phyloP scores from a whole-genome alignment of 2,888 invertebrate genomes.

The Macroteleia sp. region DNA sequence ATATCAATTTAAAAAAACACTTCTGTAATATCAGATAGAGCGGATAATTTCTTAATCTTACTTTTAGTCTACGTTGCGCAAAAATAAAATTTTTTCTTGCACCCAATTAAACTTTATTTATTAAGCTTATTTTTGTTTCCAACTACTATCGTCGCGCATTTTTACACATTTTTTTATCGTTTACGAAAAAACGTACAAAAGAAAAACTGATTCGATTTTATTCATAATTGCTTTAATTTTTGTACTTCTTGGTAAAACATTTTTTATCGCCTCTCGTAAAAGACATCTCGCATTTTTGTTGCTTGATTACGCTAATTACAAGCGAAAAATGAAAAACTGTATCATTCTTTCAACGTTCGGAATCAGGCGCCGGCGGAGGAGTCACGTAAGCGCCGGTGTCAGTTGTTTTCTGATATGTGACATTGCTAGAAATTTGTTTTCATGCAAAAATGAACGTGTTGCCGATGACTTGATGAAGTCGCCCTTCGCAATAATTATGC shows the following conservation, averaged over 20 bases:
- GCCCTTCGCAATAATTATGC: constrained; percentile 60
- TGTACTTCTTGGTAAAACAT: neutral
- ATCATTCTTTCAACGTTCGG: constrained; percentile 17
- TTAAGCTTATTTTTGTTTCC: too few species aligned
- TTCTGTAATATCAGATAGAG: too few species aligned
- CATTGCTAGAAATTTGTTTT: constrained; percentile 57
- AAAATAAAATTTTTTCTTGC: too few species aligned
- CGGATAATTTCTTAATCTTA: too few species aligned
- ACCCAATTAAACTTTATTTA: too few species aligned
- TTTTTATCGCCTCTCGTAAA: constrained; percentile 14
- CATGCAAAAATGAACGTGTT: constrained; percentile 44
- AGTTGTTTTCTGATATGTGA: constrained; percentile 49
- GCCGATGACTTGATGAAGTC: constrained; percentile 44
- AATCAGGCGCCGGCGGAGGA: constrained; percentile 30
- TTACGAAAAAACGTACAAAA: too few species aligned
- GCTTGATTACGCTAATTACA: constrained; percentile 38
- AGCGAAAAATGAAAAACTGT: constrained; percentile 33
- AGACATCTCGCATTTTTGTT: constrained; percentile 11
- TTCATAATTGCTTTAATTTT: neutral
- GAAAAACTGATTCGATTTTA: neutral
- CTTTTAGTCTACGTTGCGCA: too few species aligned
- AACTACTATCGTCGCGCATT: too few species aligned
- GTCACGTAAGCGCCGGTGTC: constrained; percentile 57
- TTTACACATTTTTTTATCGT: too few species aligned
- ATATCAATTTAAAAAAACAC: too few species aligned